Evolutionary conservation across 2,888 invertebrate species (phyloP).

Genomic region (Harpalus rufipes): DNA sequence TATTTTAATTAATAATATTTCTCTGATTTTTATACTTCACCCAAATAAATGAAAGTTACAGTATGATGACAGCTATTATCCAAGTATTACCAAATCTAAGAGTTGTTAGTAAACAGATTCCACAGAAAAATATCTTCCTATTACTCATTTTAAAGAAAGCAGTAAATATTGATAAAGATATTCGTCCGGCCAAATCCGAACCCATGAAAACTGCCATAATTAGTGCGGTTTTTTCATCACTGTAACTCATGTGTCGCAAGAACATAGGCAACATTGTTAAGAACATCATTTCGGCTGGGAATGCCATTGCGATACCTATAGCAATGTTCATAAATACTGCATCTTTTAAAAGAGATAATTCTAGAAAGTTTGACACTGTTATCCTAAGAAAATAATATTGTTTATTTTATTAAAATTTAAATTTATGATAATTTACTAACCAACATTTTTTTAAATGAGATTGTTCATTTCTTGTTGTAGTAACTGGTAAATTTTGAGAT

Average conservation of each 20-base stretch:
- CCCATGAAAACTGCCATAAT: not conserved
- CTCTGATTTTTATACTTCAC: no score
- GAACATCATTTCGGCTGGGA: not conserved
- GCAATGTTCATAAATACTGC: not conserved
- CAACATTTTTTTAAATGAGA: not conserved
- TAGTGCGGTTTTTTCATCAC: not conserved
- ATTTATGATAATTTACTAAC: not conserved
- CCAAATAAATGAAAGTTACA: no score
- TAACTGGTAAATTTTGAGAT: not conserved
- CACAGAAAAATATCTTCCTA: not conserved
- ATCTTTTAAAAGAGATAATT: not conserved
- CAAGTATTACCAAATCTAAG: not conserved
- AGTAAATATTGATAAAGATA: slow-evolving; percentile 1
- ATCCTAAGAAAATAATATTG: not conserved
- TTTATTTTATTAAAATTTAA: not conserved
- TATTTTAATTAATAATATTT: no score
- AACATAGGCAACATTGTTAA: slow-evolving; percentile 5
- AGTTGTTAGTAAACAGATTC: not conserved
- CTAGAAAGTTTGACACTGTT: not conserved
- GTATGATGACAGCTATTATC: no score
- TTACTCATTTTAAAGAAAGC: not conserved
- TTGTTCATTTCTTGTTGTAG: not conserved
- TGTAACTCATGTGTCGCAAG: not conserved
- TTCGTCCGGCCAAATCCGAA: slow-evolving; percentile 1
- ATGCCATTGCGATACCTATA: not conserved